Percentiles rank a stretch among this genome's conserved stretches.
phyloP scores from a whole-genome alignment of 2,888 invertebrate genomes.

The Melikaiella ostensackeni region DNA sequence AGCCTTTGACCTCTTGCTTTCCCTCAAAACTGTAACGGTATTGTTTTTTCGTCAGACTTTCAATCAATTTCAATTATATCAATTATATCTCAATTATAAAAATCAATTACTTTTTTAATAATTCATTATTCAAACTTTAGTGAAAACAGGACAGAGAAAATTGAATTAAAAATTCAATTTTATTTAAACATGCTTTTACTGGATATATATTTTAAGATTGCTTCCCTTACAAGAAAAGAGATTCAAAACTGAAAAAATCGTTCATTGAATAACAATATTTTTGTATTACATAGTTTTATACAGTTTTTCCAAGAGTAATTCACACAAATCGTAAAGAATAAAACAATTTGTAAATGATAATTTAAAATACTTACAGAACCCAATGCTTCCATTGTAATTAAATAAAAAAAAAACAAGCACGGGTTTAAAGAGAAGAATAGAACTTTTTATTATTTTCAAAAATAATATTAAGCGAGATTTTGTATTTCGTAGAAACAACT shows the following conservation, averaged over 20 bases:
- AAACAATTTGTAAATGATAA: not conserved
- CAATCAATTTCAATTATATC: not conserved
- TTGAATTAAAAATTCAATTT: too few relatives aligned
- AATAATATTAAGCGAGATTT: constrained; percentile 22
- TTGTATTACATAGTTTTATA: not conserved
- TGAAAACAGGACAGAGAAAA: too few relatives aligned
- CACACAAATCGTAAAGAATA: not conserved
- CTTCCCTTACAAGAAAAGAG: not conserved
- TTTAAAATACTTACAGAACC: constrained; percentile 67
- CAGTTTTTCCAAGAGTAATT: not conserved
- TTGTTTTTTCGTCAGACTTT: not conserved
- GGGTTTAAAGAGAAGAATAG: constrained; percentile 1
- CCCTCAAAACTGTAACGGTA: not conserved
- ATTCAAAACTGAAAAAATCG: not conserved
- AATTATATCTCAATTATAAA: not conserved
- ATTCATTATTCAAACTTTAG: too few relatives aligned
- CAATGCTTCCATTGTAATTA: constrained; percentile 65
- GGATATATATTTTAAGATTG: too few relatives aligned
- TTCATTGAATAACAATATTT: not conserved
- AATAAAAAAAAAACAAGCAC: constrained; percentile 37
- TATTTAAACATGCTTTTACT: too few relatives aligned
- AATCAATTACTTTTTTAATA: not conserved
- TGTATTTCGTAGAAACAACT: not conserved
- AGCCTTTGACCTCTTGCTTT: not conserved
- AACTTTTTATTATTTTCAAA: constrained; percentile 28